These are phyloP conservation scores for Limnephilus auricula DNA, from an alignment of 2,888 invertebrate species.

Conservation along the genomic window DNA sequence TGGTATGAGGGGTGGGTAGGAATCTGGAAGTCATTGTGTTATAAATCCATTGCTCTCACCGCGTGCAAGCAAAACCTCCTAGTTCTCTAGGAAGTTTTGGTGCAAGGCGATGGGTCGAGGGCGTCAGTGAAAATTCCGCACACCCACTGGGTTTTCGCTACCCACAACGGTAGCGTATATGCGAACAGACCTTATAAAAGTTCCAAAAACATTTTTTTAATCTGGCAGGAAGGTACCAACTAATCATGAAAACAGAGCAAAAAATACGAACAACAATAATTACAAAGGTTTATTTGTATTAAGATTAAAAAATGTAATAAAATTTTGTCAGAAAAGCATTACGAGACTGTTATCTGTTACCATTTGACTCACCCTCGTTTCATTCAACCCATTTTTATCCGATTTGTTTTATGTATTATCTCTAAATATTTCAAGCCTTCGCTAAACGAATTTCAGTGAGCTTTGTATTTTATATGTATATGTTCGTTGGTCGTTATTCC, in stretches of 20 bases:
- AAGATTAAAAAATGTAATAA: not conserved
- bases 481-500: not conserved
- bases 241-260: not conserved
- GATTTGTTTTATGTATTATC: not conserved
- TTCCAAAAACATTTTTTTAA: no score
- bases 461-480: not conserved
- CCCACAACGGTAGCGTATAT: no score
- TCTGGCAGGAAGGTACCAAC: no score
- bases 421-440: conserved; percentile 6
- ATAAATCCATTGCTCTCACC: no score
- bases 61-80: no score
- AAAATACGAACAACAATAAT: not conserved
- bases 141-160: no score
- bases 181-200: no score
- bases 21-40: no score
- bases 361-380: not conserved
- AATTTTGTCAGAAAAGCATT: not conserved
- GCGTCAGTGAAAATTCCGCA: no score
- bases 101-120: no score
- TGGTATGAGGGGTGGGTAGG: no score
- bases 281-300: not conserved
- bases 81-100: no score
- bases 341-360: not conserved
- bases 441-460: not conserved
- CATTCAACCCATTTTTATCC: not conserved